Conservation (phyloP, 2,113 vertebrate species). For the Varanus salvator region DNA sequence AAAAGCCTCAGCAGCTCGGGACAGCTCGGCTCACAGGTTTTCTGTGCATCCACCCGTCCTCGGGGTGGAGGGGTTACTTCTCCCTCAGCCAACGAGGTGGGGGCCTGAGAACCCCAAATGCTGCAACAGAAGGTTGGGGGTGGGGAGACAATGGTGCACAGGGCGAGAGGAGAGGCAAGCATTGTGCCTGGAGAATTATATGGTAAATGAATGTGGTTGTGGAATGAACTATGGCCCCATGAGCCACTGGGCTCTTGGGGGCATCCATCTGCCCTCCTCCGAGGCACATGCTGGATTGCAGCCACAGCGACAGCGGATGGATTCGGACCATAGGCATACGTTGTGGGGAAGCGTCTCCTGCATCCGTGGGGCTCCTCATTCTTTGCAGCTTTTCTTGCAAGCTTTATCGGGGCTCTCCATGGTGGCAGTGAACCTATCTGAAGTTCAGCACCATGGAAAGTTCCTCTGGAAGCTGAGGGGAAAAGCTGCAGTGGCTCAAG, state of each 20-base stretch:
- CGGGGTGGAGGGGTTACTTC: background rate
- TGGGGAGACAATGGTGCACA: slow-evolving; percentile 49
- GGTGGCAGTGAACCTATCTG: too few relatives aligned
- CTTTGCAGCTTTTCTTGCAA: too few relatives aligned
- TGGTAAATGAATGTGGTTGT: slow-evolving; percentile 63
- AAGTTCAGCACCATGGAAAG: too few relatives aligned
- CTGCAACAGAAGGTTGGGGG: slow-evolving; percentile 71
- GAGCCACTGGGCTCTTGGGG: slow-evolving; percentile 38
- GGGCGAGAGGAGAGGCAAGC: slow-evolving; percentile 32
- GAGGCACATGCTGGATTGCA: background rate
- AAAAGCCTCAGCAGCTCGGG: background rate
- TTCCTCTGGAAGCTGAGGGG: too few relatives aligned
- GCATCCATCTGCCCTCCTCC: slow-evolving; percentile 73
- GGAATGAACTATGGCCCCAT: slow-evolving; percentile 39
- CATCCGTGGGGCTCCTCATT: too few relatives aligned
- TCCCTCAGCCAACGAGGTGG: background rate
- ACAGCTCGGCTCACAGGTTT: slow-evolving; percentile 31
- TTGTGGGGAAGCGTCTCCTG: too few relatives aligned
- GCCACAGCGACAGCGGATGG: background rate
- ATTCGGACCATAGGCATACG: background rate
- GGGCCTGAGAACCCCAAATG: background rate
- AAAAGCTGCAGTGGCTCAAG: too few relatives aligned
- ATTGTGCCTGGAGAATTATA: slow-evolving; percentile 2
- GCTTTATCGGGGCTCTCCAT: too few relatives aligned
- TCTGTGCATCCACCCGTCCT: background rate